Conservation (phyloP, 1,140 invertebrate species). For the Ridgeia piscesae region DNA sequence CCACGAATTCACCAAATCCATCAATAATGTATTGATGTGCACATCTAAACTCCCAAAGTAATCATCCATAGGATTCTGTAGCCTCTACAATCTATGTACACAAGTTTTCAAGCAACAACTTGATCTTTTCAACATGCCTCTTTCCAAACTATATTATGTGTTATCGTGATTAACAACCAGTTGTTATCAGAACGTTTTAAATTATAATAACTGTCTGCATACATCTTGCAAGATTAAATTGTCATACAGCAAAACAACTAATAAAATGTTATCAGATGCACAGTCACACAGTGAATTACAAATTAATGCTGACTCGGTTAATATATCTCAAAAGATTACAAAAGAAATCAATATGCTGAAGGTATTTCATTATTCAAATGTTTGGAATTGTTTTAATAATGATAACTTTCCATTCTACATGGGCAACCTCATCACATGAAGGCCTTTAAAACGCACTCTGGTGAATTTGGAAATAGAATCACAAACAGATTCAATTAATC, state of each 20-base stretch:
- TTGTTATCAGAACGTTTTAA: background rate
- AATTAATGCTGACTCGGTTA: background rate
- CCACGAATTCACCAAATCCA: background rate
- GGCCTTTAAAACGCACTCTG: too few relatives aligned
- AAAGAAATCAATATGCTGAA: background rate
- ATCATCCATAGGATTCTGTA: background rate
- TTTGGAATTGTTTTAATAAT: background rate
- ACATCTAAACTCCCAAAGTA: background rate
- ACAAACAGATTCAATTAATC: background rate
- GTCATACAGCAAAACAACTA: background rate
- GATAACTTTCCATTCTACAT: background rate
- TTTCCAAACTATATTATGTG: background rate
- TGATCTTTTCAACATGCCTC: background rate
- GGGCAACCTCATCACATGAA: background rate
- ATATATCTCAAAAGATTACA: background rate
- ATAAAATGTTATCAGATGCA: background rate
- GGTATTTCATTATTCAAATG: background rate
- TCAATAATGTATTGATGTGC: background rate
- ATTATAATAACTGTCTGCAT: background rate
- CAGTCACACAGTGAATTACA: background rate
- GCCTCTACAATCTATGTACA: too few relatives aligned
- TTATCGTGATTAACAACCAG: background rate
- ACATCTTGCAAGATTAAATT: background rate
- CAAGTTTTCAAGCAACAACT: background rate
- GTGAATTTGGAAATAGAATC: too few relatives aligned